Base-by-base conservation (phyloP, 35 echinoderm and acorn worm species). In the Lytechinus pictus region DNA sequence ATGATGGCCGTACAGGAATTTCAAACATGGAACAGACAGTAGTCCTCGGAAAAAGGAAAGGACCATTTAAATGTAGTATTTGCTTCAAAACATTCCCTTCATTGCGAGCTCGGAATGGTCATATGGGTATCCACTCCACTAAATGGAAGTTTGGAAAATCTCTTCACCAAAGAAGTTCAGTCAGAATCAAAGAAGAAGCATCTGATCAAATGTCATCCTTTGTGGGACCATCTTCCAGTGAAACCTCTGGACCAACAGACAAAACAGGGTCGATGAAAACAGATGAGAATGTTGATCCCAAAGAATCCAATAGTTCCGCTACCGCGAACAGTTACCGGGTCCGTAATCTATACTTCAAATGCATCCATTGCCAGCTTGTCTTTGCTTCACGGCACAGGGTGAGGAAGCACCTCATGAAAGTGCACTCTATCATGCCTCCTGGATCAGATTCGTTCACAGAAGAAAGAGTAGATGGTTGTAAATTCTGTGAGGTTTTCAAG, bases 401-500 rank as follows among this genome's bases (percentile, higher is more conserved):
- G 13, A 21, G 92, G n/a, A 93, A 57, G 92, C 92, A 93, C 53
- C 53, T 93, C 9, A 10, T 93, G 54, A 93, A 93, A 28, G 54
- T 93, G 21, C 92, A 93, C 54, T 93, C 92, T 11, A 93, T 57
- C n/a, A 57, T 55, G 27, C 27, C 92, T 24, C 29, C 52, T 55
- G 92, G 21, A 10, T 27, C 27, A 54, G 53, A 93, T 28, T 93
- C 92, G 11, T 93, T 93, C 53, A 93, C 92, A 24, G 92, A 93
- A 93, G 92, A 93, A 93, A 93, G 57, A 54, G 92, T 93, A 11
- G 92, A 93, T 55, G 92, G 92, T 27, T 93, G 92, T 54, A 93
- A 93, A 27, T 93, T 93, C 55, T 93, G 92, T 93, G 92, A 93
- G 57, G 92, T 93, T 27, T 93, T 93, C 92, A 93, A 93, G 55